Evolutionary conservation across 2,888 invertebrate species (phyloP).

Genomic region (Metallyticus violacea): DNA sequence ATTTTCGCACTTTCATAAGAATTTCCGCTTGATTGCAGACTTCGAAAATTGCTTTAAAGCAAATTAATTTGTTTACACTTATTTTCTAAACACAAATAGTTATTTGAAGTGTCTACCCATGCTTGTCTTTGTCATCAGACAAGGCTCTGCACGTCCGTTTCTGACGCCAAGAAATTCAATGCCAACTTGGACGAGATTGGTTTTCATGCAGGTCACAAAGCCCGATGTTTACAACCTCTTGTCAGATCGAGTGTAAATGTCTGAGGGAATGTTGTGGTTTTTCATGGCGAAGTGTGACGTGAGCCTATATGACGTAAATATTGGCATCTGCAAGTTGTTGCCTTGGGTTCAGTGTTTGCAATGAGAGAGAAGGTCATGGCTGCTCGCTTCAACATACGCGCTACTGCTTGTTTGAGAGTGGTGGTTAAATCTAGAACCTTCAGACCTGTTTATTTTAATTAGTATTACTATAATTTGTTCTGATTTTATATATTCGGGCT

Average conservation of each 20-base stretch:
- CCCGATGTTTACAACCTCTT: neutral
- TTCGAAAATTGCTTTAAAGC: no score
- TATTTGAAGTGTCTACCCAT: no score
- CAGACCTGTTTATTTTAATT: no score
- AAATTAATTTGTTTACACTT: no score
- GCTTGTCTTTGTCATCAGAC: no score
- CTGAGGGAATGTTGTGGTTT: neutral
- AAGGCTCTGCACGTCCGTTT: no score
- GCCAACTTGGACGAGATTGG: neutral
- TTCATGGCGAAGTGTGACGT: neutral
- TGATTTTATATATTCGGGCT: no score
- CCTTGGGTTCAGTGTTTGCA: neutral
- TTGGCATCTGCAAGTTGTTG: neutral
- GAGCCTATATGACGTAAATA: neutral
- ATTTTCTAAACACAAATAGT: no score
- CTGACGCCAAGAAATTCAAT: neutral
- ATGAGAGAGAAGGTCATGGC: neutral
- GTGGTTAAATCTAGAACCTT: no score
- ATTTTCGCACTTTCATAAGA: no score
- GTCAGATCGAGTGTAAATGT: neutral
- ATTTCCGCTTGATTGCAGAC: no score
- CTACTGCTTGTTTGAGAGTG: neutral
- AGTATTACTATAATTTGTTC: no score
- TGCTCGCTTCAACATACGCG: neutral
- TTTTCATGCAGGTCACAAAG: neutral